Evolutionary conservation across 1,140 invertebrate species (phyloP).

Genomic region (Drosophila nannoptera): DNA sequence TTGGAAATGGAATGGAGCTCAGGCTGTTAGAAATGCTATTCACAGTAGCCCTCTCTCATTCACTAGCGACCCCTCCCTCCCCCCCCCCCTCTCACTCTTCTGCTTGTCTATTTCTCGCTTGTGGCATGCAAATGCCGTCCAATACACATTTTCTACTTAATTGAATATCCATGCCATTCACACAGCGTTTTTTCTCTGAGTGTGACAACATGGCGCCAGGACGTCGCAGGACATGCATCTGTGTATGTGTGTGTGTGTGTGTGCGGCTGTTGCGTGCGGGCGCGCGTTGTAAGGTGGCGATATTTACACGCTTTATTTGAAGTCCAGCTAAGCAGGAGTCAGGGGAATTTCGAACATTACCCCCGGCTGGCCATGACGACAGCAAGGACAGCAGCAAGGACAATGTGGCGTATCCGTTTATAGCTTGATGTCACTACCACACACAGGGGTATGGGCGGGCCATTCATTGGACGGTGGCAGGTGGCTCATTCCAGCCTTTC

Average conservation of each 20-base stretch:
- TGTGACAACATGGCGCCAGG: conserved; percentile 56
- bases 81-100: background rate
- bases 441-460: background rate
- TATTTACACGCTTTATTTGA: conserved; percentile 65
- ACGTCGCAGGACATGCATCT: conserved; percentile 23
- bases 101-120: background rate
- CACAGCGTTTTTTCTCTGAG: background rate
- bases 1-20: too few species aligned
- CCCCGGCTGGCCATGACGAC: conserved; percentile 48
- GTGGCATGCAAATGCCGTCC: background rate
- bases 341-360: conserved; percentile 41
- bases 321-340: conserved; percentile 39
- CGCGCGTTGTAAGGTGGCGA: conserved; percentile 49
- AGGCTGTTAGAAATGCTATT: too few species aligned
- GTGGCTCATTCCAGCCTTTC: too few species aligned
- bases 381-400: conserved; percentile 30
- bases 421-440: conserved; percentile 37
- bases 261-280: background rate
- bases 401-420: conserved; percentile 35
- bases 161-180: background rate
- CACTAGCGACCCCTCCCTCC: too few species aligned
- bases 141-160: background rate
- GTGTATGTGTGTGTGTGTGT: background rate
- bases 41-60: too few species aligned
- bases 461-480: too few species aligned